Evolutionary conservation across 2,888 invertebrate species (phyloP).

Genomic region (Oligia latruncula): DNA sequence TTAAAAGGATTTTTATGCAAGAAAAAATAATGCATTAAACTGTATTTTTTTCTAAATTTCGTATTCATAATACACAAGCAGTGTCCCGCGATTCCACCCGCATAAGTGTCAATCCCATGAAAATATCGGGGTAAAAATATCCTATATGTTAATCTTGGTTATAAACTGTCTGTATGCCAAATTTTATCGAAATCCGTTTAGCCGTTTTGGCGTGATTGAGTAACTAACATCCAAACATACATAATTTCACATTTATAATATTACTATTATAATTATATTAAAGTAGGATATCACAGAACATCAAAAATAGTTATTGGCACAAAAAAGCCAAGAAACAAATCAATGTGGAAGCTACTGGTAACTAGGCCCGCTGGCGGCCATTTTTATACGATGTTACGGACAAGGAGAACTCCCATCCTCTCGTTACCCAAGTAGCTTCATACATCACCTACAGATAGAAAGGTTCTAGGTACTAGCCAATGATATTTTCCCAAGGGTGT

Average conservation of each 20-base stretch:
- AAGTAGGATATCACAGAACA: not conserved
- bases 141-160: not conserved
- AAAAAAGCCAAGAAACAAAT: too few relatives aligned
- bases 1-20: not conserved
- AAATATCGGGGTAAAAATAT: not conserved
- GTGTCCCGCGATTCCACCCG: not conserved
- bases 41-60: not conserved
- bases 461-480: constrained; percentile 3
- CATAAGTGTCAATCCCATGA: too few relatives aligned
- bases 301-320: not conserved
- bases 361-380: not conserved
- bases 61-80: too few relatives aligned
- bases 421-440: not conserved
- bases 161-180: too few relatives aligned
- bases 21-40: not conserved
- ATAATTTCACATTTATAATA: not conserved
- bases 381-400: not conserved
- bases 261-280: not conserved
- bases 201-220: not conserved
- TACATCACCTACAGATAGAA: not conserved
- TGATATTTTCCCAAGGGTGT: constrained; percentile 15
- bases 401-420: not conserved
- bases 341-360: not conserved
- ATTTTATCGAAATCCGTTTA: not conserved
- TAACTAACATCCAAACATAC: not conserved